Conservation (phyloP, 2,113 vertebrate genomes). For the Zootoca vivipara region DNA sequence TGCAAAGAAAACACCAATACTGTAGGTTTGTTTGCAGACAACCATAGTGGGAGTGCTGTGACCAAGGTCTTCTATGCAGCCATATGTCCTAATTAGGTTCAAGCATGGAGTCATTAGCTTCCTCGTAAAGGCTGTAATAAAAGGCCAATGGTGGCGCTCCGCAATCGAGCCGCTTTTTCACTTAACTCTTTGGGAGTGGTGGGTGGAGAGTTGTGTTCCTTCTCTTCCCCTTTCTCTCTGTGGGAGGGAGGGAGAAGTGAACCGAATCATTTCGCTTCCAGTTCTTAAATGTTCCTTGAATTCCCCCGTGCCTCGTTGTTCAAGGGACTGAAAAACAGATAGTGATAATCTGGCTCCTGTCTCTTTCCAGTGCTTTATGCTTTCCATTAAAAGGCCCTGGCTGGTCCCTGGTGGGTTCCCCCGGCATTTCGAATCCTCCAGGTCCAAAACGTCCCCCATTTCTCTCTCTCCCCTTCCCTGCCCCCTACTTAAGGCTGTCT, state of each 20-base stretch:
- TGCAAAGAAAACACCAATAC: no score
- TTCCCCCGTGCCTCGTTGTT: constrained; percentile 74
- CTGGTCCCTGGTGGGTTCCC: constrained; percentile 56
- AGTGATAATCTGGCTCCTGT: constrained; percentile 75
- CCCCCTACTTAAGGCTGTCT: constrained; percentile 61
- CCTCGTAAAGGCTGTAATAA: constrained; percentile 38
- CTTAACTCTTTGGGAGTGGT: constrained; percentile 43
- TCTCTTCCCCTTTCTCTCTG: constrained; percentile 65
- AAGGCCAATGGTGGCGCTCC: constrained; percentile 16
- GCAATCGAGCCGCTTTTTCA: constrained; percentile 41
- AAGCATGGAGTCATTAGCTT: constrained; percentile 39
- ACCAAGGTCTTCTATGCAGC: constrained; percentile 30
- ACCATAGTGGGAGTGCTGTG: not conserved
- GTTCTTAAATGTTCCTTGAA: constrained; percentile 69
- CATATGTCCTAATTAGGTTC: constrained; percentile 51
- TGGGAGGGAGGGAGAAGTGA: constrained; percentile 40
- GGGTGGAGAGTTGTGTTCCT: constrained; percentile 25
- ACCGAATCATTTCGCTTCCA: constrained; percentile 75
- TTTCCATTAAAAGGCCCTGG: constrained; percentile 70
- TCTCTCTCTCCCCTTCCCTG: constrained; percentile 24
- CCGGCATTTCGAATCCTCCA: constrained; percentile 70
- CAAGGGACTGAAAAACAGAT: constrained; percentile 69
- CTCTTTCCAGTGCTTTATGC: constrained; percentile 75
- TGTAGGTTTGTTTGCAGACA: no score
- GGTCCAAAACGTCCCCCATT: constrained; percentile 66